Conservation (phyloP, 2,888 invertebrate species). For the Rhabditophanes sp. region DNA sequence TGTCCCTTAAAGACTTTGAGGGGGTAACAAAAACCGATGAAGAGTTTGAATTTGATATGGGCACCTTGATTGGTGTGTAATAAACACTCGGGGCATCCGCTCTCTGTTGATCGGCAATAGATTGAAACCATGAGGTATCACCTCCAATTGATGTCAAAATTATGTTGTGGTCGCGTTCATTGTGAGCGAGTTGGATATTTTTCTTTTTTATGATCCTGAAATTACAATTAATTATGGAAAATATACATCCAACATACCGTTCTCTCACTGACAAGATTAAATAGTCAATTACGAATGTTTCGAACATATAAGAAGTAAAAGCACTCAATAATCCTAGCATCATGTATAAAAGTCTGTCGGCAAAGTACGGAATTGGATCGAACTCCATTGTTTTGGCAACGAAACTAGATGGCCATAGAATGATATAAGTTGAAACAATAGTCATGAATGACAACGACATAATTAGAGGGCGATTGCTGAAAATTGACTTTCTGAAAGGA, state of each 20-base stretch:
- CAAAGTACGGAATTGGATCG: conserved; percentile 30
- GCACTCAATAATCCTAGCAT: conserved; percentile 20
- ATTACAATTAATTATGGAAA: too few relatives aligned
- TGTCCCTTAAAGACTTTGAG: too few relatives aligned
- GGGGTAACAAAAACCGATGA: too few relatives aligned
- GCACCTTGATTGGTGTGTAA: too few relatives aligned
- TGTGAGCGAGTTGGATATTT: too few relatives aligned
- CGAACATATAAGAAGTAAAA: conserved; percentile 21
- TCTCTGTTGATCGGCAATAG: too few relatives aligned
- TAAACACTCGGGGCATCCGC: too few relatives aligned
- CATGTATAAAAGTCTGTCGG: conserved; percentile 22
- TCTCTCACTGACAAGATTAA: conserved; percentile 27
- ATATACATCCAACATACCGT: conserved; percentile 20
- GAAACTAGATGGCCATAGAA: conserved; percentile 19
- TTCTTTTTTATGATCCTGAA: too few relatives aligned
- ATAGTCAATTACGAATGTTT: conserved; percentile 25
- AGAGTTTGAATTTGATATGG: too few relatives aligned
- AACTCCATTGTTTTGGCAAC: conserved; percentile 22
- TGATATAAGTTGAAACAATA: conserved; percentile 19
- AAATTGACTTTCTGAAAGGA: conserved; percentile 60
- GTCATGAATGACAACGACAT: conserved; percentile 17
- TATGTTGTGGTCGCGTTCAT: too few relatives aligned
- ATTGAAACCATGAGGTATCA: too few relatives aligned
- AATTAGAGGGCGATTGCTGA: conserved; percentile 47
- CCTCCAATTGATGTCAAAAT: too few relatives aligned